Conservation (phyloP, 2,888 invertebrate genomes). For the Tolmerus cingulatus region DNA sequence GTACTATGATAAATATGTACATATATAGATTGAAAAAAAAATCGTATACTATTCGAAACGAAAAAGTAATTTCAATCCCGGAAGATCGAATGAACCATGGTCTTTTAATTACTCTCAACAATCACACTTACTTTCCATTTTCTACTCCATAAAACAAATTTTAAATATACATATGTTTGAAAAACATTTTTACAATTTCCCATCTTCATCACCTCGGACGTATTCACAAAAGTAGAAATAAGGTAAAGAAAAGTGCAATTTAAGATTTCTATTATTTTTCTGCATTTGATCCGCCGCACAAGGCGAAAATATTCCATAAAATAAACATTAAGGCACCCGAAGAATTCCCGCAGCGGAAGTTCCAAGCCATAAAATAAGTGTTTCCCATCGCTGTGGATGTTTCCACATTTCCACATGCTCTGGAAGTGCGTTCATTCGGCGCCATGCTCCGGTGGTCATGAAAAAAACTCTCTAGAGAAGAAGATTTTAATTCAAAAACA, state of each 20-base stretch:
- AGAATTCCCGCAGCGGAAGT: slow-evolving; percentile 13
- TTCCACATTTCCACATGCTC: slow-evolving; percentile 4
- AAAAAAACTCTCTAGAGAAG: slow-evolving; percentile 14
- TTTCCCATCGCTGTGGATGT: neutral
- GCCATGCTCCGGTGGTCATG: neutral
- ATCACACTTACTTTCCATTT: neutral
- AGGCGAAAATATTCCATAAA: neutral
- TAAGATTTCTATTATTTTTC: neutral
- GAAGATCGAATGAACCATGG: neutral
- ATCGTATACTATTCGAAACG: too few relatives aligned
- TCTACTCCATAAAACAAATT: neutral
- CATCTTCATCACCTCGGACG: neutral
- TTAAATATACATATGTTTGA: neutral
- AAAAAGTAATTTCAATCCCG: neutral
- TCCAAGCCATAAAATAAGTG: neutral
- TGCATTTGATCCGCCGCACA: neutral
- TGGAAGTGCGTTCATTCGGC: slow-evolving; percentile 8
- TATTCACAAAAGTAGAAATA: neutral
- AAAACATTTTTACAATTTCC: neutral
- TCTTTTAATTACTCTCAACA: neutral
- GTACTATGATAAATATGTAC: too few relatives aligned
- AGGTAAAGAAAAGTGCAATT: neutral
- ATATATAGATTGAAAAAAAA: too few relatives aligned
- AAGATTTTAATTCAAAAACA: neutral
- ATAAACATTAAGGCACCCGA: neutral